Base-by-base conservation (phyloP, 2,888 invertebrate species). In the Ochropleura leucogaster region DNA sequence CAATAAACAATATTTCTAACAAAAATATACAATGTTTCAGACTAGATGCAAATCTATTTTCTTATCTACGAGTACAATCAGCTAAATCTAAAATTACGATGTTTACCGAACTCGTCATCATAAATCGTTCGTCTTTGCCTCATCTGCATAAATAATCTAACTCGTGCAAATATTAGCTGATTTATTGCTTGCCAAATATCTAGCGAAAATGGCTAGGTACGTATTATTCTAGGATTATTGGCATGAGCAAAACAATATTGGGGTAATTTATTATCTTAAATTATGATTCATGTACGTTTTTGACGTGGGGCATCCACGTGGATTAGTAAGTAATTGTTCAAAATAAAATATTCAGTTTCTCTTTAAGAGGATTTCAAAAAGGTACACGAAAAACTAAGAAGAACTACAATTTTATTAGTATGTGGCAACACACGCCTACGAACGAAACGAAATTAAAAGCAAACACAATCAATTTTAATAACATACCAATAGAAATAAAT, bases 1-100 rank as follows among this genome's bases (percentile, higher is more conserved):
- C 16, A 6, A 46, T 30, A 53, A 51, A n/a, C 30, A 53, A 70
- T 30, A 30, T 9, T 18, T 18, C 18, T 4, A 18, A 6, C 20
- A 7, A 18, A 18, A 46, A 20, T 14, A 47, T 40, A 46, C 9
- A 30, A 40, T n/a, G 46, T 40, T 59, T 18, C 18, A 46, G 1
- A 14, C 10, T 44, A 30, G 2, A 30, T 74, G 3, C 0, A 60
- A 74, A 74, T 53, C 18, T 69, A 44, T 76, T 49, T 46, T 70
- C n/a, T n/a, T 70, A 8, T 53, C 74, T 51, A 49, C n/a, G n/a
- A n/a, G n/a, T n/a, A n/a, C 57, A 57, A 77, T 76, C 55, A 70
- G 65, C 10, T 14, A 53, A 62, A 72, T 40, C 72, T 42, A 55
- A 65, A 12, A 49, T 40, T 60, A 66, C 12, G 2, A 79, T 74